phyloP scores from a whole-genome alignment of 1,140 invertebrate species.

The Saxidomus purpurata region DNA sequence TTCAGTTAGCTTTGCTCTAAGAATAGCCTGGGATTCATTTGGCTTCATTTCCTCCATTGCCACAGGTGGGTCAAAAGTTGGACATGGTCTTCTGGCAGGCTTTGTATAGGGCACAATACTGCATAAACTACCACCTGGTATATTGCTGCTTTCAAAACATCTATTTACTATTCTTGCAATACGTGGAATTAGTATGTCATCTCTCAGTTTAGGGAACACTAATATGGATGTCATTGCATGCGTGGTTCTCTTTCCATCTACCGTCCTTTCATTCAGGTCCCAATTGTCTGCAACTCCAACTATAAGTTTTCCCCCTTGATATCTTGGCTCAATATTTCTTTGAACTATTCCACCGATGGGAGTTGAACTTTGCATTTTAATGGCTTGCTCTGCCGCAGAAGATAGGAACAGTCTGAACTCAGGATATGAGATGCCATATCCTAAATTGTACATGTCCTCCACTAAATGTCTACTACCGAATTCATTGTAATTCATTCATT shows the following conservation, averaged over 20 bases:
- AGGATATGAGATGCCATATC: constrained; percentile 26
- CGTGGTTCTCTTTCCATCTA: too few relatives aligned
- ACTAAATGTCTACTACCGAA: constrained; percentile 24
- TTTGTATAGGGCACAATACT: not conserved
- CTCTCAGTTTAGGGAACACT: too few relatives aligned
- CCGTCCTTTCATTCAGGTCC: too few relatives aligned
- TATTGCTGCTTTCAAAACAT: too few relatives aligned
- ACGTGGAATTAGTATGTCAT: too few relatives aligned
- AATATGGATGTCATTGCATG: constrained; percentile 5
- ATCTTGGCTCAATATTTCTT: too few relatives aligned
- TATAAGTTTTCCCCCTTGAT: too few relatives aligned
- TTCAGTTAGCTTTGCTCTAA: not conserved
- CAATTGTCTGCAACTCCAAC: too few relatives aligned
- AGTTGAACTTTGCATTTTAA: not conserved
- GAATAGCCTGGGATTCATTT: not conserved
- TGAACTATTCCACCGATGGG: too few relatives aligned
- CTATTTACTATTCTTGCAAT: too few relatives aligned
- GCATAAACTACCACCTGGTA: not conserved
- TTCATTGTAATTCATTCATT: not conserved
- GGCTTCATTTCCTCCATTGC: not conserved
- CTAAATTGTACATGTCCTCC: not conserved
- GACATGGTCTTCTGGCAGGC: not conserved
- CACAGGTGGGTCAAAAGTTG: not conserved
- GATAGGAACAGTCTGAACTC: constrained; percentile 33
- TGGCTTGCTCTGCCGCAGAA: not conserved